phyloP scores from a whole-genome alignment of 92 coral and sea anemone species.

The Palythoa grandiflora region DNA sequence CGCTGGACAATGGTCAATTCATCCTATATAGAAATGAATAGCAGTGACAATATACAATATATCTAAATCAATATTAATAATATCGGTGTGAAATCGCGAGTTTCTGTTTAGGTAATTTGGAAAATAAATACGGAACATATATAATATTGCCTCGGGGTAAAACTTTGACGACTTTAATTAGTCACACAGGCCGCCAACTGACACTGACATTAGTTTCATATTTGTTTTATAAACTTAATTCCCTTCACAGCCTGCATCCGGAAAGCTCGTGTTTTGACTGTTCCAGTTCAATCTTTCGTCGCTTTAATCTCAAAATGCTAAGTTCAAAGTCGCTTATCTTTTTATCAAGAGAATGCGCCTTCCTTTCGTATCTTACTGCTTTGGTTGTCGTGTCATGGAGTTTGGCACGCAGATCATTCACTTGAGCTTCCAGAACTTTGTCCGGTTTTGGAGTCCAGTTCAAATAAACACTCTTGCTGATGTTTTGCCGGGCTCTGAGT shows the following conservation, averaged over 20 bases:
- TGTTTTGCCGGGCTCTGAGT: slow-evolving; percentile 22
- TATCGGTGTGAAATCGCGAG: neutral
- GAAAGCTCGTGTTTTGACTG: slow-evolving; percentile 42
- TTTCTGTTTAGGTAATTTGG: neutral
- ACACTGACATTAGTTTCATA: neutral
- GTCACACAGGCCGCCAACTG: neutral
- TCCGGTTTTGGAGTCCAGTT: slow-evolving; percentile 44
- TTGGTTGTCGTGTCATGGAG: slow-evolving; percentile 6
- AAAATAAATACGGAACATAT: neutral
- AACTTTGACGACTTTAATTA: neutral
- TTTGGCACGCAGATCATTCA: slow-evolving; percentile 30
- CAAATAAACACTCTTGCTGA: slow-evolving; percentile 29
- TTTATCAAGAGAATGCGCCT: slow-evolving; percentile 24
- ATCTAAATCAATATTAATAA: neutral
- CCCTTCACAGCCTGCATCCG: slow-evolving; percentile 25
- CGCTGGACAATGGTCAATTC: no score
- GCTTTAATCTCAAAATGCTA: neutral
- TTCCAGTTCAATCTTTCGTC: slow-evolving; percentile 29
- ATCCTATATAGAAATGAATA: no score
- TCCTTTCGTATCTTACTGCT: slow-evolving; percentile 26
- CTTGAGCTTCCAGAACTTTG: slow-evolving; percentile 41
- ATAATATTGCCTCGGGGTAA: neutral
- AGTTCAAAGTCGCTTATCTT: slow-evolving; percentile 24
- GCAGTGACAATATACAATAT: neutral
- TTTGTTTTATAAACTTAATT: neutral